These are phyloP conservation scores for Thinocorus orbignyianus DNA, from an alignment of 2,113 vertebrate species.

Conservation along the genomic window DNA sequence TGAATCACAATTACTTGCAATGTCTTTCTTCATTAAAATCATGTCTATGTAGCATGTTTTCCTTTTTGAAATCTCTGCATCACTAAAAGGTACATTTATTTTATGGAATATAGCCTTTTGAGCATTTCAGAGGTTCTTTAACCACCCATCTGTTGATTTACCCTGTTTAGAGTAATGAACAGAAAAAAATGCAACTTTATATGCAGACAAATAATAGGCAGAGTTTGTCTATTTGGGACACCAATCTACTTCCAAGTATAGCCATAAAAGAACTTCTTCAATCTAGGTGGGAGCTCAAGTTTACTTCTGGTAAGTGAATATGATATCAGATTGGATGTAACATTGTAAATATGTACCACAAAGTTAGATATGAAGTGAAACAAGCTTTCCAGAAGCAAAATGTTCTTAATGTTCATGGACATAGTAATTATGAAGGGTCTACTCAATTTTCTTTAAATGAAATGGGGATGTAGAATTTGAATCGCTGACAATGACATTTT, in stretches of 20 bases:
- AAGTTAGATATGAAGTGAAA: not conserved
- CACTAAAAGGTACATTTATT: not conserved
- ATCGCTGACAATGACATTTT: not conserved
- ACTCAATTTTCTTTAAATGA: constrained; percentile 3
- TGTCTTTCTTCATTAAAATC: not conserved
- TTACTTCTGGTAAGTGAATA: not conserved
- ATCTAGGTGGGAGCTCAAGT: not conserved
- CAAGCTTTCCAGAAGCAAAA: not conserved
- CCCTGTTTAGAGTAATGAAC: not conserved
- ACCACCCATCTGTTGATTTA: not conserved
- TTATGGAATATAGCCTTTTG: not conserved
- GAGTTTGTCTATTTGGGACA: not conserved
- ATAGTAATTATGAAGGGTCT: not conserved
- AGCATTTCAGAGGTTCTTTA: not conserved
- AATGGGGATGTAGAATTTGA: constrained; percentile 17
- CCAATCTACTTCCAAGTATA: not conserved
- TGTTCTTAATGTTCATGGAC: not conserved
- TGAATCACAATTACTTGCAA: not conserved
- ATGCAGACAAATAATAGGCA: not conserved
- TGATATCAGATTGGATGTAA: not conserved
- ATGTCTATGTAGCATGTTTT: not conserved
- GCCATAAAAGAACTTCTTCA: not conserved
- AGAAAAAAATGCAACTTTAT: not conserved
- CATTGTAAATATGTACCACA: not conserved
- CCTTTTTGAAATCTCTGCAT: not conserved